Percentiles rank a stretch among this genome's conserved stretches.
These are phyloP conservation scores for Tympanuchus pallidicinctus DNA, from an alignment of 2,113 vertebrate genomes.

Conservation along the genomic window DNA sequence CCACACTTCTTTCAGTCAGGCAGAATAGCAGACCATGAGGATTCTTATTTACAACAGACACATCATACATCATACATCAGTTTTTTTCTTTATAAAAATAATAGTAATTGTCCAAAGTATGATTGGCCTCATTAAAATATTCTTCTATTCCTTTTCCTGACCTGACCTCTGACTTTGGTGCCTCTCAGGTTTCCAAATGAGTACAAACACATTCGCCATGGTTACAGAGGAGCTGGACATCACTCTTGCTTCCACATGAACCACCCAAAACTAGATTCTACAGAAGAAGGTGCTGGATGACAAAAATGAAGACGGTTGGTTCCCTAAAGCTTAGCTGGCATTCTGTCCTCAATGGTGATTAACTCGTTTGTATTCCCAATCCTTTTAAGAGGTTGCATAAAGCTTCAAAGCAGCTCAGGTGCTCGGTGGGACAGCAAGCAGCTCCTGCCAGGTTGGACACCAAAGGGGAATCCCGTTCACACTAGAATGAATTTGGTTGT, in stretches of 20 bases:
- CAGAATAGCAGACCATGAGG: not conserved
- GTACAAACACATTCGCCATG: not conserved
- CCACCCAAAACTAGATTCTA: not conserved
- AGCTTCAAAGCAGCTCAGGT: not conserved
- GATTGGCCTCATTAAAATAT: not conserved
- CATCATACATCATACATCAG: not conserved
- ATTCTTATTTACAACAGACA: not conserved
- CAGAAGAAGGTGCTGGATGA: not conserved
- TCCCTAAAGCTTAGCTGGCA: not conserved
- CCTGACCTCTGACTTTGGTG: not conserved
- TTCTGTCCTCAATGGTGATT: constrained; percentile 25
- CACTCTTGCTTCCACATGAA: not conserved
- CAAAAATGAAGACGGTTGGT: not conserved
- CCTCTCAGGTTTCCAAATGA: not conserved
- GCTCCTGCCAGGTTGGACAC: not conserved
- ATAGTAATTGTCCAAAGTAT: not conserved
- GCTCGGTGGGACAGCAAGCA: not conserved
- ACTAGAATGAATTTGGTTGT: constrained; percentile 9
- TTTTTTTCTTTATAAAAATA: not conserved
- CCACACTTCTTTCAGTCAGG: not conserved
- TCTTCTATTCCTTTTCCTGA: not conserved
- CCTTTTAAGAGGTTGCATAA: not conserved
- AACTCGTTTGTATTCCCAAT: not conserved
- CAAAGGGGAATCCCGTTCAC: constrained; percentile 10
- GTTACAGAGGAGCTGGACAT: not conserved